Base-by-base conservation (phyloP, 2,797 vertebrate species). In the Botia kubotai region DNA sequence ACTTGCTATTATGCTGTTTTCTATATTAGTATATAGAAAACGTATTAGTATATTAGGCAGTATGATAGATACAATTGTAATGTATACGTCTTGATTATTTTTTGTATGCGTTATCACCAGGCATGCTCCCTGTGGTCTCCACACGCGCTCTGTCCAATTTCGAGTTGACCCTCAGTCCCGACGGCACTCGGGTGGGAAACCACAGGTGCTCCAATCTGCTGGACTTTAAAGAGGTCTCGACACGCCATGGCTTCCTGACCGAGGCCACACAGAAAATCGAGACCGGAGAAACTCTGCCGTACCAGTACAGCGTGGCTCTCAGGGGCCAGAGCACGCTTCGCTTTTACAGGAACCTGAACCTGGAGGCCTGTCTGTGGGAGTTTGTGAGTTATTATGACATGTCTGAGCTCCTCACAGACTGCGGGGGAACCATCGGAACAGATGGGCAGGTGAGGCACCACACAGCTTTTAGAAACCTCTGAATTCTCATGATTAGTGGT, bases 331-430 rank as follows among this genome's bases (percentile, higher is more conserved):
- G 87, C 33, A 94, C 96, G 0, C 83, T 98, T 69, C 95, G 95
- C 33, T 98, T 98, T 91, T 98, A 98, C 88, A 89, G 92, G 77
- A 97, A 95, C 86, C 93, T 98, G 73, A 96, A 97, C 87, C 91
- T 98, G 65, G 96, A 98, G 58, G 97, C 96, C 23, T 98, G 97
- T 75, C 87, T 97, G 1, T 98, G 97, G 97, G 95, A 97, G 90
- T 98, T 98, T 76, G 92, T 86, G 79, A 96, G 95, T 93, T 97
- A 95, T 90, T 98, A 97, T 70, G 93, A 97, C 91, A 96, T 98
- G 96, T 98, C 97, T 0, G 97, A 98, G 87, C 96, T 98, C 57
- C 96, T 98, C 71, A 93, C 93, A 0, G 95, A 97, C 85, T 98
- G 97, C 7, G 97, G 97, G 33, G 97, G 97, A 77, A 94, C 92